These are phyloP conservation scores for Drosophila ambigua DNA, from an alignment of 1,140 invertebrate genomes.

Conservation along the genomic window DNA sequence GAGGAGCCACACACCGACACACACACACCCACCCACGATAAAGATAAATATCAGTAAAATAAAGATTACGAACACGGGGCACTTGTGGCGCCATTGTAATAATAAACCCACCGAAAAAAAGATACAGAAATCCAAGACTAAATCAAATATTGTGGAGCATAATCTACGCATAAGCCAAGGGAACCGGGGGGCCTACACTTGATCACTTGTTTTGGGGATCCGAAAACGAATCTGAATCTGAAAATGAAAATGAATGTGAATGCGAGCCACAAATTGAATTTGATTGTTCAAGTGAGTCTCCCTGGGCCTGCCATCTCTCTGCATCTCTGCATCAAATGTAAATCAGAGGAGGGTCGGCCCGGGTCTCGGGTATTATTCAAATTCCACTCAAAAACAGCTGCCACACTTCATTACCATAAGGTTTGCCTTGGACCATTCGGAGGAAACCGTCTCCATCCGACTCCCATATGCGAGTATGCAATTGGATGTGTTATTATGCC, in stretches of 20 bases:
- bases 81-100: conserved; percentile 80
- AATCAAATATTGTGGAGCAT: conserved; percentile 74
- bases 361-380: conserved; percentile 55
- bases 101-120: conserved; percentile 62
- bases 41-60: conserved; percentile 46
- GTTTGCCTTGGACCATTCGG: conserved; percentile 53
- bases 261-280: conserved; percentile 77
- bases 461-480: conserved; percentile 35
- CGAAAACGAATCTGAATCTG: conserved; percentile 51
- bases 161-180: conserved; percentile 44
- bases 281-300: conserved; percentile 73
- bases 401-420: conserved; percentile 81
- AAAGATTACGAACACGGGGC: conserved; percentile 50
- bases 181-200: conserved; percentile 54
- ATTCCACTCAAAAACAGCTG: conserved; percentile 77
- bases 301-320: conserved; percentile 42
- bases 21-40: conserved; percentile 21
- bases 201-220: conserved; percentile 70
- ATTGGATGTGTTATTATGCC: conserved; percentile 80
- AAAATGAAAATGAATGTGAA: conserved; percentile 67
- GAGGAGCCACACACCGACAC: conserved; percentile 54
- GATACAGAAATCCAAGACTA: conserved; percentile 52
- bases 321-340: conserved; percentile 64
- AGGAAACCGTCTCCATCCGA: conserved; percentile 16
- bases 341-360: conserved; percentile 51